Base-by-base conservation (phyloP, 2,888 invertebrate species). In the Alentia gelatinosa region DNA sequence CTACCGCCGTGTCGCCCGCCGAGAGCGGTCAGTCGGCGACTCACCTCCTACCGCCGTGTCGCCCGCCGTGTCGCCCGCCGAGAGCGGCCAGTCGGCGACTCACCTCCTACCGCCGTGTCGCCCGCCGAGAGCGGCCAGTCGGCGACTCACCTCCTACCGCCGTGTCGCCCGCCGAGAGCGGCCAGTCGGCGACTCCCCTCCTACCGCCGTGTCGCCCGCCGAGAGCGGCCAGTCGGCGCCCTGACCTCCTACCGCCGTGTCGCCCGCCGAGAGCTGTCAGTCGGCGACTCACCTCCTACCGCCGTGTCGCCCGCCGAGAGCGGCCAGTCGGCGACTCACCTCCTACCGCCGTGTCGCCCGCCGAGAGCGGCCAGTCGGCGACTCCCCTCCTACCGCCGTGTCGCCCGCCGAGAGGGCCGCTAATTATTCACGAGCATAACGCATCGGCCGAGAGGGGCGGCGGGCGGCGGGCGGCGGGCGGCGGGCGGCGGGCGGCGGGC, bases 321-420 rank as follows among this genome's bases (percentile, higher is more conserved):
- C n/a, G 56, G 19, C n/a, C n/a, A n/a, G 56, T 56, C 56, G 56
- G 56, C 56, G 56, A 19, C 56, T 56, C 56, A 56, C n/a, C 19
- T 56, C 56, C 19, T n/a, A 56, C 19, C 56, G 19, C 19, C n/a
- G n/a, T n/a, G n/a, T n/a, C n/a, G n/a, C n/a, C n/a, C n/a, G n/a
- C n/a, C n/a, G n/a, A n/a, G n/a, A n/a, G n/a, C n/a, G 56, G 19
- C n/a, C n/a, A n/a, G 56, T 56, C 56, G 56, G 56, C 56, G 56
- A 19, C 56, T 56, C 56, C 19, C n/a, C 19, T 56, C 56, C 19
- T n/a, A 56, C 19, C 56, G 75, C 30, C 19, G 75, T 75, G 75
- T 75, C 75, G n/a, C 75, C 56, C 3, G n/a, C 56, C 56, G 56
- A n/a, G n/a, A n/a, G n/a, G n/a, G 56, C 68, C 68, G 68, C n/a